Evolutionary conservation across 2,888 invertebrate genomes (phyloP).

Genomic region (Ischnus inquisitorius): DNA sequence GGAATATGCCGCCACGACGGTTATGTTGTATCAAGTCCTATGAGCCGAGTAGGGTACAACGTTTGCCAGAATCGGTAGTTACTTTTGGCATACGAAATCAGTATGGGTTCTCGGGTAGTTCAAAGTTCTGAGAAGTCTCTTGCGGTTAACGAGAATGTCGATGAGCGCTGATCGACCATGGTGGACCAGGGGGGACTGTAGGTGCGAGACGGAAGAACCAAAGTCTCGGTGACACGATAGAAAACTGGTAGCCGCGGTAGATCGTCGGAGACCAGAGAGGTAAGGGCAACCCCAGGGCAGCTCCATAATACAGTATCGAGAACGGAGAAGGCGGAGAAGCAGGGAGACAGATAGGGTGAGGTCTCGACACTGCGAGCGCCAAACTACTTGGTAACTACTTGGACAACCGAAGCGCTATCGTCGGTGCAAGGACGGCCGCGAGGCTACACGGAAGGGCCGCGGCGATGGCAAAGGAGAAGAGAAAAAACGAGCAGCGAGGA

Average conservation of each 20-base stretch:
- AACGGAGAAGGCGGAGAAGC: background rate
- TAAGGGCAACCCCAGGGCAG: conserved; percentile 63
- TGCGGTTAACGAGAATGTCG: conserved; percentile 51
- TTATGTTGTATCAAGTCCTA: background rate
- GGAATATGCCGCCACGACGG: background rate
- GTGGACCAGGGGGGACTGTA: conserved; percentile 38
- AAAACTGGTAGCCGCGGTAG: conserved; percentile 35
- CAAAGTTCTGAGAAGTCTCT: conserved; percentile 66
- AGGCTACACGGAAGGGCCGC: conserved; percentile 19
- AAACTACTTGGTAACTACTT: conserved; percentile 83
- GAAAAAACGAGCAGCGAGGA: background rate
- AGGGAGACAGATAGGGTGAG: conserved; percentile 50
- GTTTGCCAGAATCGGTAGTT: background rate
- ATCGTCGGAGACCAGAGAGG: conserved; percentile 59
- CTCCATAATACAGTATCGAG: conserved; percentile 76
- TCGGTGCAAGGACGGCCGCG: conserved; percentile 51
- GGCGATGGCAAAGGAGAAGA: conserved; percentile 3
- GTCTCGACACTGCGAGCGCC: conserved; percentile 78
- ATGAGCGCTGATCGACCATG: conserved; percentile 41
- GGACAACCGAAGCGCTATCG: conserved; percentile 74
- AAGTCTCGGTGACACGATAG: conserved; percentile 27
- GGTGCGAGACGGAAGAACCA: conserved; percentile 25
- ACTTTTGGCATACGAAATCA: conserved; percentile 35
- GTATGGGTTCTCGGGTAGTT: conserved; percentile 76
- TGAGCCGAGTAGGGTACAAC: background rate